Evolutionary conservation across 2,797 vertebrate genomes (phyloP).

Genomic region (Natrix natrix): DNA sequence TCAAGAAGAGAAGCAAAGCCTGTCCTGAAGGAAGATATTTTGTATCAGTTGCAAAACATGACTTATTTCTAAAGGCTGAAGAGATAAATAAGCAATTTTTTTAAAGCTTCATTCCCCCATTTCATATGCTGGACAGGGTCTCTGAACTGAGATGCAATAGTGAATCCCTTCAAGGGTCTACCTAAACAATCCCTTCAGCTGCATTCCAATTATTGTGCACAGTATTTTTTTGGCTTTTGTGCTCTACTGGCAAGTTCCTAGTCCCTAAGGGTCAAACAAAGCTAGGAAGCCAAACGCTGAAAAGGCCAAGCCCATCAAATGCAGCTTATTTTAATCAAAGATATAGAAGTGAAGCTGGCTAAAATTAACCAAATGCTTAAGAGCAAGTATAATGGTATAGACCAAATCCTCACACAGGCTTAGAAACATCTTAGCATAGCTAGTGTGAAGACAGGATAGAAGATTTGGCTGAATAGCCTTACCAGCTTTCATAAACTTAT

Average conservation of each 20-base stretch:
- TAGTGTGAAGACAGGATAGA: neutral
- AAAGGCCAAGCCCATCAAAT: neutral
- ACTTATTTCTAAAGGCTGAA: neutral
- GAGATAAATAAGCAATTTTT: neutral
- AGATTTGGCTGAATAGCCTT: neutral
- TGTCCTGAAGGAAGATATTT: conserved; percentile 3
- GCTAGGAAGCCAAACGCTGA: neutral
- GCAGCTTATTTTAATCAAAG: neutral
- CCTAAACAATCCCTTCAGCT: neutral
- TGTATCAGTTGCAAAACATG: neutral
- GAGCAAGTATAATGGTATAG: neutral
- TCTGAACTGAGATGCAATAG: neutral
- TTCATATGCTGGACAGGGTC: neutral
- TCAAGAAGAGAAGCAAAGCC: neutral
- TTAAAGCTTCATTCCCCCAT: neutral
- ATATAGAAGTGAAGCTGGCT: neutral
- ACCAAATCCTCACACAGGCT: neutral
- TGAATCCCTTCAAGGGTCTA: neutral
- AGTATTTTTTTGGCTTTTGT: neutral
- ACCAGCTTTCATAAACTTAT: neutral
- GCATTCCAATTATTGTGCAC: neutral
- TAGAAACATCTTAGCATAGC: neutral
- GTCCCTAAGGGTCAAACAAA: neutral
- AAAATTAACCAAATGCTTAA: neutral
- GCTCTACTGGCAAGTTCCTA: neutral